phyloP scores from a whole-genome alignment of 2,888 invertebrate genomes.

The Phymatocera aterrima region DNA sequence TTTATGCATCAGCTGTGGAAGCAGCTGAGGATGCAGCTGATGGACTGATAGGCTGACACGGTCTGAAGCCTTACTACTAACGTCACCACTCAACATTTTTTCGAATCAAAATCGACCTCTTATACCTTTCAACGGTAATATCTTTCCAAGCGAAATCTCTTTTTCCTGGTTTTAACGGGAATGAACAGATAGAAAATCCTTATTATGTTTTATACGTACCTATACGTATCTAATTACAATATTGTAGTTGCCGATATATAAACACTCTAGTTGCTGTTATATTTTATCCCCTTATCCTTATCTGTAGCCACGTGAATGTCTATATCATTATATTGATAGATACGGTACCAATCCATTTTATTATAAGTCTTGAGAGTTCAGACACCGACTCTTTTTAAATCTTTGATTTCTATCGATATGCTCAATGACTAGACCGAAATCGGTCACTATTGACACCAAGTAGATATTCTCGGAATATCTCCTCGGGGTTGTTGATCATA shows the following conservation, averaged over 20 bases:
- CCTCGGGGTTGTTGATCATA: too few species aligned
- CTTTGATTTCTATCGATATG: slow-evolving; percentile 8
- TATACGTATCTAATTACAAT: neutral
- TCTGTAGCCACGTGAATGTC: neutral
- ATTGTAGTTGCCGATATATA: neutral
- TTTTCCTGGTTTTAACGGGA: neutral
- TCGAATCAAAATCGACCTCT: neutral
- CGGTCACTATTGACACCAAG: neutral
- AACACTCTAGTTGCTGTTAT: neutral
- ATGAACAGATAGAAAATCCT: neutral
- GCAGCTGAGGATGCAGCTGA: slow-evolving; percentile 38
- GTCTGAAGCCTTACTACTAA: neutral
- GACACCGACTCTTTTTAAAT: neutral
- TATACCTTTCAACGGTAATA: neutral
- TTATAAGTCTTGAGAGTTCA: neutral
- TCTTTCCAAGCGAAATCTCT: neutral
- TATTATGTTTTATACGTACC: too few species aligned
- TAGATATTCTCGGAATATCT: too few species aligned
- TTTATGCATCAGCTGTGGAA: slow-evolving; percentile 37
- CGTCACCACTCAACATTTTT: neutral
- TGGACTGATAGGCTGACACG: neutral
- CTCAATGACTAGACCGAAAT: neutral
- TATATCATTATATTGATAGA: neutral
- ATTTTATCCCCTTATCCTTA: neutral
- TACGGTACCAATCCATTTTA: neutral